Conservation (phyloP, 2,888 invertebrate species). For the Machimus atricapillus region DNA sequence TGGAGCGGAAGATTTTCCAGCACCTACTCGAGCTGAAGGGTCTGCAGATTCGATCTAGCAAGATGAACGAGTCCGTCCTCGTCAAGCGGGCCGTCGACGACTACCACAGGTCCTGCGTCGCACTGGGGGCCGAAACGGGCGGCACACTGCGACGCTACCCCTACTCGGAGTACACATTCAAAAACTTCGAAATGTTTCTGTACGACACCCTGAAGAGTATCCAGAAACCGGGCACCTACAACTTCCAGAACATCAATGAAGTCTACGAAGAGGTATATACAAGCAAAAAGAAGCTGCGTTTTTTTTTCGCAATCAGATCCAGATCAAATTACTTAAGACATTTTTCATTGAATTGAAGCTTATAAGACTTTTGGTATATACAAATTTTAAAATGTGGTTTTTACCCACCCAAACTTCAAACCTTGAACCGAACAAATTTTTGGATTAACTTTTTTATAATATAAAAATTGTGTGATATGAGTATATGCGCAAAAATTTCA, state of each 20-base stretch:
- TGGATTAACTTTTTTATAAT: too few relatives aligned
- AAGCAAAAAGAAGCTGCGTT: not conserved
- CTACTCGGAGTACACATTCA: conserved; percentile 73
- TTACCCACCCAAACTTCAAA: too few relatives aligned
- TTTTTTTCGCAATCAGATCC: too few relatives aligned
- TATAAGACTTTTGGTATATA: too few relatives aligned
- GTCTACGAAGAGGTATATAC: conserved; percentile 69
- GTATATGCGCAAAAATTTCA: too few relatives aligned
- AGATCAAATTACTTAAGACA: too few relatives aligned
- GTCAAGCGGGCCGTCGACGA: conserved; percentile 88
- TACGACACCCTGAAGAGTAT: conserved; percentile 84
- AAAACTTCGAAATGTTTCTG: conserved; percentile 85
- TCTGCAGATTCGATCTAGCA: conserved; percentile 88
- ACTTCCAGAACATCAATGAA: conserved; percentile 70
- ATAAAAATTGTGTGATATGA: too few relatives aligned
- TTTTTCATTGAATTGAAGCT: too few relatives aligned
- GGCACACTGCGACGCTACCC: conserved; percentile 68
- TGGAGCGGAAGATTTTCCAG: conserved; percentile 91
- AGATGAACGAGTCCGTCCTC: conserved; percentile 84
- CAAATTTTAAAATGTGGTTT: too few relatives aligned
- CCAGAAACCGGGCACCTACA: conserved; percentile 73
- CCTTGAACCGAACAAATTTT: too few relatives aligned
- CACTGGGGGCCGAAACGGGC: conserved; percentile 65
- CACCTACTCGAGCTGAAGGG: conserved; percentile 91
- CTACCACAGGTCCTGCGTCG: conserved; percentile 78